These are phyloP conservation scores for Cloeon dipterum DNA, from an alignment of 2,888 invertebrate genomes.

Conservation along the genomic window DNA sequence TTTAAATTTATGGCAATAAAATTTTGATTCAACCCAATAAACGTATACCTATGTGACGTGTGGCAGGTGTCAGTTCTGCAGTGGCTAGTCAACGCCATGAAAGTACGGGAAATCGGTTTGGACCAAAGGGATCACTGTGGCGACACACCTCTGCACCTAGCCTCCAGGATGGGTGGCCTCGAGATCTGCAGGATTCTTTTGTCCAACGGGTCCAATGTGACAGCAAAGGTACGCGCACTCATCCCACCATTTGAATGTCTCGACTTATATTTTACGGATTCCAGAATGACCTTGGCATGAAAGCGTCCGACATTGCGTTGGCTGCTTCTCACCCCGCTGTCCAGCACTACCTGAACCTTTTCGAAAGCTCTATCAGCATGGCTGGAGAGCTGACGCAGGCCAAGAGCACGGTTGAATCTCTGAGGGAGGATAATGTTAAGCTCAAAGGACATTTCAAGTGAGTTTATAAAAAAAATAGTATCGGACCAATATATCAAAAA, in stretches of 20 bases:
- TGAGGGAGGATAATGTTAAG: conserved; percentile 10
- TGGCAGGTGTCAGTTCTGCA: not conserved
- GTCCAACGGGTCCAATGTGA: conserved; percentile 10
- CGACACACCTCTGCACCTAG: conserved; percentile 15
- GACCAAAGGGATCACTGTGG: conserved; percentile 14
- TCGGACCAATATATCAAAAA: too few relatives aligned
- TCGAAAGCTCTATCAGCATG: conserved; percentile 13
- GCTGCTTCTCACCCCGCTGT: conserved; percentile 12
- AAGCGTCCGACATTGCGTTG: conserved; percentile 13
- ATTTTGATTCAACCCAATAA: too few relatives aligned
- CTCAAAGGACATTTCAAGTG: conserved; percentile 11
- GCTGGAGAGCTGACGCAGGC: conserved; percentile 11
- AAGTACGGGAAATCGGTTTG: conserved; percentile 6
- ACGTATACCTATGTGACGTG: too few relatives aligned
- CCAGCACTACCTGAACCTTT: conserved; percentile 13
- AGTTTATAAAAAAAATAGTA: too few relatives aligned
- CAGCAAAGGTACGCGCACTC: conserved; percentile 8
- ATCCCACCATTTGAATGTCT: not conserved
- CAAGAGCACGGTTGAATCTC: conserved; percentile 9
- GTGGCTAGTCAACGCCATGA: not conserved
- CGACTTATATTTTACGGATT: too few relatives aligned
- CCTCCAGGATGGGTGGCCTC: conserved; percentile 15
- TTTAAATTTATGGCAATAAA: too few relatives aligned
- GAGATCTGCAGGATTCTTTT: conserved; percentile 10
- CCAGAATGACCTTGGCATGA: conserved; percentile 14